These are phyloP conservation scores for Sigmodon hispidus DNA, from an alignment of 2,113 vertebrate genomes.

Conservation along the genomic window DNA sequence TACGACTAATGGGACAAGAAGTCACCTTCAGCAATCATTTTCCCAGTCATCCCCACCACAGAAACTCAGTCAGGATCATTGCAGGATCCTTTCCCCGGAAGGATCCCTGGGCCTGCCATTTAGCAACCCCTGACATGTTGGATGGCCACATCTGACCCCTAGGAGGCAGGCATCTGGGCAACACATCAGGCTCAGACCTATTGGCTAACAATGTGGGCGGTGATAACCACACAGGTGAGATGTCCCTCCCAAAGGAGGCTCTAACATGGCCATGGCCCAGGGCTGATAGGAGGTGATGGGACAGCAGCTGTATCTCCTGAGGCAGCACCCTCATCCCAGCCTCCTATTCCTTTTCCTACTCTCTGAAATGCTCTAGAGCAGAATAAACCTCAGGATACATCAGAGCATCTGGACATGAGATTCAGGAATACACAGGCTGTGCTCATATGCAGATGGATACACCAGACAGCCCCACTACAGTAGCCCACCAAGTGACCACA, in stretches of 20 bases:
- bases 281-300: too few relatives aligned
- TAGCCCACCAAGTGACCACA: neutral
- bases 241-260: neutral
- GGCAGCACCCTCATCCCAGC: neutral
- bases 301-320: neutral
- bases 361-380: neutral
- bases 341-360: neutral
- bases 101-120: neutral
- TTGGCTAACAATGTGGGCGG: neutral
- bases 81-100: too few relatives aligned
- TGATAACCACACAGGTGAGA: constrained; percentile 51
- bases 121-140: neutral
- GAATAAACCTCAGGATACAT: neutral
- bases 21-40: neutral
- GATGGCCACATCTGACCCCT: neutral
- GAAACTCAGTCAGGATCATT: too few relatives aligned
- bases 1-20: neutral
- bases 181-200: neutral
- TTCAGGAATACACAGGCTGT: fast-evolving
- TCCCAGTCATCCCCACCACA: neutral
- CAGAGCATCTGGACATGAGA: neutral
- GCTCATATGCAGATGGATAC: neutral
- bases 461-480: neutral
- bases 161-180: neutral
- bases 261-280: too few relatives aligned